phyloP scores from a whole-genome alignment of 2,888 invertebrate species.

The Trissoscelio sp. region DNA sequence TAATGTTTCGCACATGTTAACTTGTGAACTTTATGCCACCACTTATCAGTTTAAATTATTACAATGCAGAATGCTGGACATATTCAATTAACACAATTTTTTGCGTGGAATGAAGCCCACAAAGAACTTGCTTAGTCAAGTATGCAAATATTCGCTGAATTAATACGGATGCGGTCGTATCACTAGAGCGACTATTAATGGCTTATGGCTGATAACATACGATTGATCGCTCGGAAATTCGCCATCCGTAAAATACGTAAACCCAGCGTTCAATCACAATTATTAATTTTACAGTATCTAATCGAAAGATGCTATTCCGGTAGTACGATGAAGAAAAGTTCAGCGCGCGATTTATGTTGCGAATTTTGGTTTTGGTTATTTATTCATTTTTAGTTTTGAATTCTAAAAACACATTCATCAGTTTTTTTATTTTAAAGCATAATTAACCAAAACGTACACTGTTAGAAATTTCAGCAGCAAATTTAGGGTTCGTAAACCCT shows the following conservation, averaged over 20 bases:
- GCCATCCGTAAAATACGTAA: constrained; percentile 30
- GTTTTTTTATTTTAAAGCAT: too few relatives aligned
- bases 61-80: background rate
- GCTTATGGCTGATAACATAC: constrained; percentile 52
- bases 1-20: constrained; percentile 2
- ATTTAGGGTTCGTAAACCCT: too few relatives aligned
- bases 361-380: background rate
- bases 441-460: too few relatives aligned
- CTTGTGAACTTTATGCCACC: too few relatives aligned
- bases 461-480: too few relatives aligned
- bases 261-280: constrained; percentile 35
- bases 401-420: too few relatives aligned
- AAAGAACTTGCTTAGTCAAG: constrained; percentile 37
- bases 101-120: constrained; percentile 5
- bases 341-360: background rate
- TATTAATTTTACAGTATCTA: constrained; percentile 44
- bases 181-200: constrained; percentile 48
- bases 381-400: too few relatives aligned
- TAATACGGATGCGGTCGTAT: constrained; percentile 52
- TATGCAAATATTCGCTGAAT: constrained; percentile 60
- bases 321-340: background rate
- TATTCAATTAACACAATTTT: constrained; percentile 34
- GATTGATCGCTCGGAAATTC: constrained; percentile 57
- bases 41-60: constrained; percentile 24
- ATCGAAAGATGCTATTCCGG: constrained; percentile 14